Base-by-base conservation (phyloP, 2,113 vertebrate genomes). In the Oncorhynchus clarkii region DNA sequence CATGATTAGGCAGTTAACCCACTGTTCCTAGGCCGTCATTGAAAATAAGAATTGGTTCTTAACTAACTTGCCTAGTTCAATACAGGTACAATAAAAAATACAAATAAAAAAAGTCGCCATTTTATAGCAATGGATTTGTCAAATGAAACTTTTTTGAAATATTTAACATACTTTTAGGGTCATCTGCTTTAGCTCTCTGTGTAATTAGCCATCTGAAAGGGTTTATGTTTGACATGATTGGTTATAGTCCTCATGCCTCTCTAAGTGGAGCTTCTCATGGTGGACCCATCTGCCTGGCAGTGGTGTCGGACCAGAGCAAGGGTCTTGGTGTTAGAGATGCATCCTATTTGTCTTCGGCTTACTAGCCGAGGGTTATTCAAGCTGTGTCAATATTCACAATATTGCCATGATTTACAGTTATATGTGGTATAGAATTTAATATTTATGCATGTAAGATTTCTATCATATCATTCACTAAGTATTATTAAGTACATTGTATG, bases 151-250 rank as follows among this genome's bases (percentile, higher is more conserved):
- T 11, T 26, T 27, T 27, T 1, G 3, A 57, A 57, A 31, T 39
- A 9, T 39, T 39, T 39, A 39, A 60, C 14, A 60, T 20, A 71
- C 73, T 48, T 22, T 78, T 27, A 75, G 54, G 45, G 29, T 29
- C 12, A 66, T 84, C 72, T 74, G n/a, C 68, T 26, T 76, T 24
- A 13, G 39, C 20, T 54, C 20, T 54, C 79, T 80, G 31, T 76
- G 67, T 73, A 60, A 73, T 29, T 77, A n/a, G 45, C 22, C 82
- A 74, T 79, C 59, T 77, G 75, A 57, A 73, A 73, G n/a, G 67
- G 65, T 72, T 80, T 81, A 68, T 73, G 16, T 78, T 54, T 29
- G 26, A 78, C 54, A 5, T 77, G 72, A 18, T 39, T 74, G 3
- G 9, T 72, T 69, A 67, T 70, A 60, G 5, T 8, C 69, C 6